Conservation (phyloP, 2,888 invertebrate genomes). For the Philereme transversata region DNA sequence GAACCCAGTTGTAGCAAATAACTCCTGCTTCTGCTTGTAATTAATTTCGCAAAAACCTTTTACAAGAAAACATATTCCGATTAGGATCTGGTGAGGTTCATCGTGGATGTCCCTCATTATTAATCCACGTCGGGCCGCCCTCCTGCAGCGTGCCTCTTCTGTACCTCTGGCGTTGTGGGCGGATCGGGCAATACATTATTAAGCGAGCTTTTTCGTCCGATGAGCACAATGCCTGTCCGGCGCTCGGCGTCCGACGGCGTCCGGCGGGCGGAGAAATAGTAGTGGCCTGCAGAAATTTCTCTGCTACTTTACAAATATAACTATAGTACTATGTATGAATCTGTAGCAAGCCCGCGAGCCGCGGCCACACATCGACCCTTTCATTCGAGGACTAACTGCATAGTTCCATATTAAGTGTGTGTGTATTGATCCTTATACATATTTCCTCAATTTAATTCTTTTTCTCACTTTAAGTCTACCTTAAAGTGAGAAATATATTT, state of each 20-base stretch:
- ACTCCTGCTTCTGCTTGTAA: background rate
- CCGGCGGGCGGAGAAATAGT: constrained; percentile 1
- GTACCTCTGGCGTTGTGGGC: background rate
- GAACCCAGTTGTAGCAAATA: too few relatives aligned
- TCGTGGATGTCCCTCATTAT: constrained; percentile 11
- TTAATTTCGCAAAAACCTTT: background rate
- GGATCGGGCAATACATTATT: constrained; percentile 19
- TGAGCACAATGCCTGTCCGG: constrained; percentile 22
- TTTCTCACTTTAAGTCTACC: too few relatives aligned
- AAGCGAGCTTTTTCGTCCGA: constrained; percentile 17
- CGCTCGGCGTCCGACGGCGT: constrained; percentile 8
- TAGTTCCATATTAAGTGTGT: too few relatives aligned
- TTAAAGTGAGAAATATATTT: too few relatives aligned
- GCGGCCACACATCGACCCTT: too few relatives aligned
- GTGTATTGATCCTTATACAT: too few relatives aligned
- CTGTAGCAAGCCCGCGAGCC: too few relatives aligned
- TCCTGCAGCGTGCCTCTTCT: background rate
- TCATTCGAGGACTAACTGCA: too few relatives aligned
- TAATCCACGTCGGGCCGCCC: constrained; percentile 1
- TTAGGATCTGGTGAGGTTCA: constrained; percentile 6
- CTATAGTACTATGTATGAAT: too few relatives aligned
- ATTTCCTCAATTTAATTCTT: too few relatives aligned
- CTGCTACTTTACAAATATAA: too few relatives aligned
- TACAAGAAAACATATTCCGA: background rate
- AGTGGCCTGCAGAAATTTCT: background rate